Evolutionary conservation across 1,140 invertebrate species (phyloP).

Genomic region (Anthonomus grandis): DNA sequence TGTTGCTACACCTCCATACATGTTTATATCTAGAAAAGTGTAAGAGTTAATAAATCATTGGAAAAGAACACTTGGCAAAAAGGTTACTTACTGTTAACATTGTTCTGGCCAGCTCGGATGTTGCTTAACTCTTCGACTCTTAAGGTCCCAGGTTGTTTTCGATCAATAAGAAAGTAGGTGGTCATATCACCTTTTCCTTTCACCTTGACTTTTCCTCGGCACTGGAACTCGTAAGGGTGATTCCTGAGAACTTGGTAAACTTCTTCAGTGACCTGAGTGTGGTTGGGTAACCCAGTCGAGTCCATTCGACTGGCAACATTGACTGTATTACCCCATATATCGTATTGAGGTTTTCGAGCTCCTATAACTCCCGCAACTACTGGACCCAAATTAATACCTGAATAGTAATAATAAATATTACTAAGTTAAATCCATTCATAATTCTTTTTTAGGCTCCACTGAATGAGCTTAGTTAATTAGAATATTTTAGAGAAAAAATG

Average conservation of each 20-base stretch:
- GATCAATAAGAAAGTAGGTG: conserved; percentile 81
- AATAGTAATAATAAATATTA: too few relatives aligned
- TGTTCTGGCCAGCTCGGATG: conserved; percentile 35
- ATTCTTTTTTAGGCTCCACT: too few relatives aligned
- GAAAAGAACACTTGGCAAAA: neutral
- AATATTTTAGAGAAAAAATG: too few relatives aligned
- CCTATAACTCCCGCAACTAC: conserved; percentile 94
- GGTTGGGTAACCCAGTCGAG: conserved; percentile 78
- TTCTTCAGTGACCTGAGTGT: conserved; percentile 84
- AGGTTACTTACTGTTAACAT: conserved; percentile 27
- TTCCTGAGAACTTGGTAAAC: conserved; percentile 69
- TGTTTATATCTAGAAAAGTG: conserved; percentile 41
- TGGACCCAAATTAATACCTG: conserved; percentile 87
- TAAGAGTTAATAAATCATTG: conserved; percentile 1
- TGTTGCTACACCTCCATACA: conserved; percentile 67
- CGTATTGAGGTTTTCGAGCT: conserved; percentile 91
- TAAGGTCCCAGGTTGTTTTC: conserved; percentile 58
- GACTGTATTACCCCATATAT: conserved; percentile 96
- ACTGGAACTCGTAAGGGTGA: conserved; percentile 74
- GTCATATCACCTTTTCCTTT: conserved; percentile 94
- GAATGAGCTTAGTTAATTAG: too few relatives aligned
- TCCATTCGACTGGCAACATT: conserved; percentile 91
- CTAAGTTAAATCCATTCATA: too few relatives aligned
- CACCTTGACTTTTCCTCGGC: conserved; percentile 83
- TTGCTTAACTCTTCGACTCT: conserved; percentile 54